Conservation (phyloP, 2,888 invertebrate genomes). For the Synergus japonicus region DNA sequence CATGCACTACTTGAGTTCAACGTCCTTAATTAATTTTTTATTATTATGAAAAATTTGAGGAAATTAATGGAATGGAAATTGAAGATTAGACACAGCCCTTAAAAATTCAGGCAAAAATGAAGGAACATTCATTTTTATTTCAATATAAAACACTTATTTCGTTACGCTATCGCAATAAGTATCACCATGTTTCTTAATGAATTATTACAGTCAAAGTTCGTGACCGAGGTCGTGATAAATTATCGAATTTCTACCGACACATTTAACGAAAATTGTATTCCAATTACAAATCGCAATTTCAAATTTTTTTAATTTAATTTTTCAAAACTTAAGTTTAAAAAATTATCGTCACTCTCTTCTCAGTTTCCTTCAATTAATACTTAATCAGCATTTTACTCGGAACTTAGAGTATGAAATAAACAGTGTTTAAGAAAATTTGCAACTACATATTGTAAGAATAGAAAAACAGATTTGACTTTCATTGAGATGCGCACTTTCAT, state of each 20-base stretch:
- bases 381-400: not conserved
- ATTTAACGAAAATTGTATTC: not conserved
- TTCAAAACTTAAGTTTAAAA: too few relatives aligned
- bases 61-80: too few relatives aligned
- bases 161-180: constrained; percentile 41
- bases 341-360: not conserved
- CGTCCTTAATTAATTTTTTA: too few relatives aligned
- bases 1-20: not conserved
- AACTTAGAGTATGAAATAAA: not conserved
- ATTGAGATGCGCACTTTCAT: not conserved
- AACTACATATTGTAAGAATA: not conserved
- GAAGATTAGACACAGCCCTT: not conserved
- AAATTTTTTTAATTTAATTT: too few relatives aligned
- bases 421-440: not conserved
- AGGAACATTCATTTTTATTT: constrained; percentile 55
- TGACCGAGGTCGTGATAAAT: not conserved
- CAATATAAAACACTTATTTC: constrained; percentile 61
- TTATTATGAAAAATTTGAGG: too few relatives aligned
- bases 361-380: not conserved
- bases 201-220: constrained; percentile 26
- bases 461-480: not conserved
- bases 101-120: not conserved
- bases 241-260: constrained; percentile 16
- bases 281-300: not conserved
- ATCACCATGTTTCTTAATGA: constrained; percentile 38